A percentile compares a stretch with the other conserved stretches of the same genome.
phyloP scores from a whole-genome alignment of 1,140 invertebrate genomes.

The Charaxes varanes region DNA sequence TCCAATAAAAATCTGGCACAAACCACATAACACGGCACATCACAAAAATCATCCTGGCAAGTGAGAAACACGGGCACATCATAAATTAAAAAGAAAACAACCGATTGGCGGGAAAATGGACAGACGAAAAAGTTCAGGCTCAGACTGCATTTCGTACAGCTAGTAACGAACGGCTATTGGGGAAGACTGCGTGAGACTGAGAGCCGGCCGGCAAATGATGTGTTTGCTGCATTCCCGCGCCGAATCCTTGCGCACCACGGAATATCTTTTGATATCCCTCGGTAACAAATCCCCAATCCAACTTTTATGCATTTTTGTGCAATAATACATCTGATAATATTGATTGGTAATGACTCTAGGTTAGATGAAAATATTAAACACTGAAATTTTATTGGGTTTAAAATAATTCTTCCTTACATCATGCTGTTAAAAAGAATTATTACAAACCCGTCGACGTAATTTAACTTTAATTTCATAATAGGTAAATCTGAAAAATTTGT shows the following conservation, averaged over 20 bases:
- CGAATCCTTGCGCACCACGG: constrained; percentile 50
- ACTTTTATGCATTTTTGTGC: constrained; percentile 14
- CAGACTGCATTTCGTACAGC: constrained; percentile 16
- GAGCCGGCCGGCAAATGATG: constrained; percentile 40
- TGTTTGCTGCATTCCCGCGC: constrained; percentile 42
- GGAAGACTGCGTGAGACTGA: constrained; percentile 43
- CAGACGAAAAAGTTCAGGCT: constrained; percentile 59
- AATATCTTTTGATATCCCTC: constrained; percentile 14
- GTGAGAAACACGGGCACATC: constrained; percentile 31
- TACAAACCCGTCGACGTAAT: no score
- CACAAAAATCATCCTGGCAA: constrained; percentile 22
- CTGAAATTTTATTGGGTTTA: no score
- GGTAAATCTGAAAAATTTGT: no score
- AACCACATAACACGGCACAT: constrained; percentile 15
- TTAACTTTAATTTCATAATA: no score
- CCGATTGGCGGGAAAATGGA: constrained; percentile 59
- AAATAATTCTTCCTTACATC: no score
- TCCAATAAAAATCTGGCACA: constrained; percentile 11
- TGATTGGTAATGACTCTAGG: no score
- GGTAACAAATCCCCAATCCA: constrained; percentile 23
- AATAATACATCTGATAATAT: constrained; percentile 4
- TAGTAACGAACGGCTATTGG: constrained; percentile 30
- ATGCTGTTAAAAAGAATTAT: no score
- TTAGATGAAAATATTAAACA: no score
- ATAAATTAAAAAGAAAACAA: constrained; percentile 30